phyloP scores from a whole-genome alignment of 2,888 invertebrate species.

The Clostera curtula region DNA sequence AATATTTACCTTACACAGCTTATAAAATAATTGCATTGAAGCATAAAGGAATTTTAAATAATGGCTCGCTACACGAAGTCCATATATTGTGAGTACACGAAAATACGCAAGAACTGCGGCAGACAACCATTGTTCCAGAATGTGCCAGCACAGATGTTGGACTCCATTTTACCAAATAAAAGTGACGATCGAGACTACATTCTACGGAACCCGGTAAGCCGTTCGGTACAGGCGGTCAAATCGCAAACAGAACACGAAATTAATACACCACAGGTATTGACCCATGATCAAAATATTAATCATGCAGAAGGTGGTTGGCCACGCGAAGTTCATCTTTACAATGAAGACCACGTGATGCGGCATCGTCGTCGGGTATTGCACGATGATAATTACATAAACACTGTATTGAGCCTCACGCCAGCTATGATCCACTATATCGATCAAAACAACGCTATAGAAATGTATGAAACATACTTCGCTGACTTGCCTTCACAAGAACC shows the following conservation, averaged over 20 bases:
- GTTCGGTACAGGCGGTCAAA: conserved; percentile 59
- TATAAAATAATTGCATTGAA: conserved; percentile 10
- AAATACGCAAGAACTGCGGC: conserved; percentile 65
- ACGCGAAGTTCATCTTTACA: conserved; percentile 78
- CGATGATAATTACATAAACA: conserved; percentile 82
- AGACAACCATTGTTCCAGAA: conserved; percentile 63
- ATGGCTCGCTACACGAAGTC: conserved; percentile 43
- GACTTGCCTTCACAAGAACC: conserved; percentile 66
- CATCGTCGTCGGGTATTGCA: conserved; percentile 86
- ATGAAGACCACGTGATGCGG: conserved; percentile 81
- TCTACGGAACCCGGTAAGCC: conserved; percentile 68
- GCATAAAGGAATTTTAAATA: conserved; percentile 6
- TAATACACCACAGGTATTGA: conserved; percentile 77
- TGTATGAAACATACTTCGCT: conserved; percentile 84
- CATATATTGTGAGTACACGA: conserved; percentile 63
- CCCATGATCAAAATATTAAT: conserved; percentile 77
- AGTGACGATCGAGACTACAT: conserved; percentile 55
- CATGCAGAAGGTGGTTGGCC: conserved; percentile 92
- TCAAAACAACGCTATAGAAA: conserved; percentile 87
- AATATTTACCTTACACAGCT: conserved; percentile 30
- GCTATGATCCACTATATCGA: conserved; percentile 79
- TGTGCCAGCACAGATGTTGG: conserved; percentile 51
- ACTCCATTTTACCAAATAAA: conserved; percentile 53
- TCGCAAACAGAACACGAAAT: conserved; percentile 66
- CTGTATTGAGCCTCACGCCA: conserved; percentile 73